Evolutionary conservation across 2,113 vertebrate genomes (phyloP).

Genomic region (Oostethus manadensis): DNA sequence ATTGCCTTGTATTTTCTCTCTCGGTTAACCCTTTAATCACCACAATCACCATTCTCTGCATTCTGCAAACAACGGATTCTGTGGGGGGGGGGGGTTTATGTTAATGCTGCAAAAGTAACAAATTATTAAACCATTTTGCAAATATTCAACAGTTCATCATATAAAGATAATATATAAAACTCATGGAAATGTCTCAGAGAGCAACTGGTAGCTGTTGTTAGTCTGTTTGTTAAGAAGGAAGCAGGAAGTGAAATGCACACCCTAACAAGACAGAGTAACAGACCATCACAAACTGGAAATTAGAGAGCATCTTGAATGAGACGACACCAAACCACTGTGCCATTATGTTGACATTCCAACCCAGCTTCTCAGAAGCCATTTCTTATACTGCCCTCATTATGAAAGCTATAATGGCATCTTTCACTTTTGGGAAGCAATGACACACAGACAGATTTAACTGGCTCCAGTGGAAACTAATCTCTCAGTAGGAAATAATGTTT

Average conservation of each 20-base stretch:
- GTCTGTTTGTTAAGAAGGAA: neutral
- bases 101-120: neutral
- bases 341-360: neutral
- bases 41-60: too few species aligned
- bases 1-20: too few species aligned
- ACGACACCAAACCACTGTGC: neutral
- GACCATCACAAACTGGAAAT: constrained; percentile 26
- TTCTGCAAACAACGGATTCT: too few species aligned
- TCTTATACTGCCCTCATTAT: too few species aligned
- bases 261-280: constrained; percentile 13
- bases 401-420: too few species aligned
- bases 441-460: too few species aligned
- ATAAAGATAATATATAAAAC: neutral
- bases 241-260: constrained; percentile 4
- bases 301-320: neutral
- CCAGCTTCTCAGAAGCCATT: neutral
- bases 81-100: too few species aligned
- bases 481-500: too few species aligned
- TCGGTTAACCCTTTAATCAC: too few species aligned
- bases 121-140: neutral
- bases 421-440: too few species aligned
- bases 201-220: neutral
- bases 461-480: too few species aligned
- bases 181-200: neutral
- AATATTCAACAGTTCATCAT: neutral